These are phyloP conservation scores for Labroides dimidiatus DNA, from an alignment of 2,797 vertebrate species.

Conservation along the genomic window DNA sequence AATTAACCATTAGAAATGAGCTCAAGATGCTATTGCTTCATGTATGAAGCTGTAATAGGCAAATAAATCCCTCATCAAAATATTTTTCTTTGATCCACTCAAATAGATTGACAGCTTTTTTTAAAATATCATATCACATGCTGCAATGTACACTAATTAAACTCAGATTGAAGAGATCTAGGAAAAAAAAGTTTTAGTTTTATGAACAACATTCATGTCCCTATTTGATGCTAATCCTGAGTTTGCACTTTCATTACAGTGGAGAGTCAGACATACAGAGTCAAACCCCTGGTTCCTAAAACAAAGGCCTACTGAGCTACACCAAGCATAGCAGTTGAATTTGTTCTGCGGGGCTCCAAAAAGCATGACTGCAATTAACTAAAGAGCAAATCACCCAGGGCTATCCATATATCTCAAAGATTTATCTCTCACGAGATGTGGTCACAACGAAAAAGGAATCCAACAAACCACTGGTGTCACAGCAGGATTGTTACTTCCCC, in stretches of 20 bases:
- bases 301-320: neutral
- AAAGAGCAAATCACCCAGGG: fast-evolving
- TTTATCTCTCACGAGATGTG: neutral
- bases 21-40: neutral
- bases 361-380: slow-evolving; percentile 45
- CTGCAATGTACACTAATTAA: no score
- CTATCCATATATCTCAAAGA: slow-evolving; percentile 6
- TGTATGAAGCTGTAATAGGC: neutral
- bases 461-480: slow-evolving; percentile 8
- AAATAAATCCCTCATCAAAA: no score
- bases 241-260: neutral
- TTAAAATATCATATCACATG: no score
- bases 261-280: neutral
- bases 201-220: neutral
- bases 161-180: neutral
- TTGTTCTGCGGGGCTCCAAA: slow-evolving; percentile 35
- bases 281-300: neutral
- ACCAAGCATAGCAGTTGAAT: slow-evolving; percentile 7
- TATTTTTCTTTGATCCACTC: no score
- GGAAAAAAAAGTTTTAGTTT: slow-evolving; percentile 20
- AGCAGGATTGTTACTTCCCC: slow-evolving; percentile 13
- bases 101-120: no score
- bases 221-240: neutral
- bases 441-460: slow-evolving; percentile 6
- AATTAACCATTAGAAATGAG: neutral